These are phyloP conservation scores for Meloidogyne exigua DNA, from an alignment of 1,140 invertebrate genomes.

Conservation along the genomic window DNA sequence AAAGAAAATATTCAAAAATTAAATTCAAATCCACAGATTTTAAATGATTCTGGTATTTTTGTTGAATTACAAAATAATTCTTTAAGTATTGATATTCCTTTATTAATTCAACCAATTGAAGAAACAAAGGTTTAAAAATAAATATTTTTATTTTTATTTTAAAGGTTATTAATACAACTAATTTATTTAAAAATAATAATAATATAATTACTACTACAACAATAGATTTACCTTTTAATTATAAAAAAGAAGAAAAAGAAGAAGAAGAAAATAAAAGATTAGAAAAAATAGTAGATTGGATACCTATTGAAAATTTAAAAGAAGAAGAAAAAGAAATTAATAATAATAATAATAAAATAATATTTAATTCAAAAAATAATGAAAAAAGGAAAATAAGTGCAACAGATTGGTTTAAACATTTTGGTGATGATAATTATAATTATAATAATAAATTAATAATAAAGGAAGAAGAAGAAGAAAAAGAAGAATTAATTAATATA, in stretches of 20 bases:
- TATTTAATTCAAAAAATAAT: neutral
- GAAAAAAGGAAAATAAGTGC: neutral
- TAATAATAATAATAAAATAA: neutral
- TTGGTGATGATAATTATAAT: constrained; percentile 7
- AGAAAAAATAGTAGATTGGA: constrained; percentile 9
- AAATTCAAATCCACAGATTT: constrained; percentile 11
- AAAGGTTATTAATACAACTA: no score
- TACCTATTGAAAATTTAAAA: constrained; percentile 14
- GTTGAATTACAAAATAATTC: constrained; percentile 1
- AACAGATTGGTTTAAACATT: constrained; percentile 14
- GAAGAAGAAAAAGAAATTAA: neutral
- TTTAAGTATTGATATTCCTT: constrained; percentile 22
- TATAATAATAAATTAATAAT: neutral
- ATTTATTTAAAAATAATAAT: no score
- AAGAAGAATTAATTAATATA: neutral
- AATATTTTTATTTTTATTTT: no score
- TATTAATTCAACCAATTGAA: neutral
- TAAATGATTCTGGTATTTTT: constrained; percentile 27
- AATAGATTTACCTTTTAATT: constrained; percentile 15
- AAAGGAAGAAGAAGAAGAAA: neutral
- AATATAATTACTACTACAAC: neutral
- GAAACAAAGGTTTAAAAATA: no score
- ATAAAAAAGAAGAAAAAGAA: neutral
- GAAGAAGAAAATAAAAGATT: neutral
- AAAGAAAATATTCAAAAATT: neutral